A percentile compares a stretch with the other conserved stretches of the same genome.
Evolutionary conservation across 2,888 invertebrate genomes (phyloP).

Genomic region (Serripes groenlandicus): DNA sequence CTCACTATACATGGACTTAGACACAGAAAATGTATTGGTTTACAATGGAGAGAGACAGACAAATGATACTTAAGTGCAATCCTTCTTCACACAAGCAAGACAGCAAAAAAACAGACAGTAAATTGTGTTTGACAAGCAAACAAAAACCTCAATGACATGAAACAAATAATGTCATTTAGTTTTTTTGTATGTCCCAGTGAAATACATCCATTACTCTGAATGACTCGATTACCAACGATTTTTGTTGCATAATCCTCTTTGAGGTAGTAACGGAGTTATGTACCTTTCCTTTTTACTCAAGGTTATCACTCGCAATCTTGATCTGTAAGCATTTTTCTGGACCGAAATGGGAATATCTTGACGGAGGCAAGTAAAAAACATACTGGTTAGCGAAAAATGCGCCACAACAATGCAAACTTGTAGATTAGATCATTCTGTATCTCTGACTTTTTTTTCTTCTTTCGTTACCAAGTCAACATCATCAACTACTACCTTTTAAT

Average conservation of each 20-base stretch:
- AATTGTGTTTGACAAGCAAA: too few species aligned
- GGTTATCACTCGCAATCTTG: conserved; percentile 15
- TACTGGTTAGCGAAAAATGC: background rate
- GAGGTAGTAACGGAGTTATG: conserved; percentile 18
- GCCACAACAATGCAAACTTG: conserved; percentile 9
- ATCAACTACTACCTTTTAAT: conserved; percentile 3
- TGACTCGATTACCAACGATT: conserved; percentile 6
- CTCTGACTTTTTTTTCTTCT: background rate
- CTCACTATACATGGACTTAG: too few species aligned
- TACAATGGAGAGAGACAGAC: too few species aligned
- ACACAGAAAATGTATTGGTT: too few species aligned
- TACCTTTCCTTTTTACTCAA: background rate
- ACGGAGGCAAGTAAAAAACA: conserved; percentile 1
- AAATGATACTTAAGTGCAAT: too few species aligned
- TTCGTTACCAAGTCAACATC: background rate
- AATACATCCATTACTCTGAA: conserved; percentile 10
- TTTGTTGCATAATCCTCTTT: conserved; percentile 15
- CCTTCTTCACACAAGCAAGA: too few species aligned
- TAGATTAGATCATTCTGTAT: conserved; percentile 1
- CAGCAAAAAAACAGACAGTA: too few species aligned
- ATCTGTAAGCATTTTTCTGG: conserved; percentile 15
- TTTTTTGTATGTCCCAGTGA: background rate
- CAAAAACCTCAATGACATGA: too few species aligned
- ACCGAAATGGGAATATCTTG: background rate
- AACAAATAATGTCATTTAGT: background rate